Evolutionary conservation across 1,140 invertebrate species (phyloP).

Genomic region (Oncopodura yosiiana): DNA sequence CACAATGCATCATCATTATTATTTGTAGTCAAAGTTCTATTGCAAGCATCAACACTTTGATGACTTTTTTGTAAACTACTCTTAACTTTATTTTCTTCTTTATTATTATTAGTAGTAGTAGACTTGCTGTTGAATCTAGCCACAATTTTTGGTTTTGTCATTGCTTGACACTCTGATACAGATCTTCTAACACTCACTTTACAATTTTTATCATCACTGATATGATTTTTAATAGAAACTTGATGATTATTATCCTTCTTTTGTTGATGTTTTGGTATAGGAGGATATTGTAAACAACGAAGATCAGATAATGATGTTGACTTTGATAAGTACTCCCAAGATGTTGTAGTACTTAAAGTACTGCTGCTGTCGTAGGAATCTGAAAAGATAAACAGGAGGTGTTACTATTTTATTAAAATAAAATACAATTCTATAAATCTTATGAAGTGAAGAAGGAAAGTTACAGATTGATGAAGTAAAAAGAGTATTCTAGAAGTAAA

Average conservation of each 20-base stretch:
- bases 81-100: background rate
- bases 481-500: background rate
- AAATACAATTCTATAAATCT: conserved; percentile 20
- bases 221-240: no score
- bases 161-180: background rate
- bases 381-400: no score
- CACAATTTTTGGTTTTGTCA: background rate
- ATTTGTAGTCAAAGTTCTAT: background rate
- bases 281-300: no score
- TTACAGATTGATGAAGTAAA: background rate
- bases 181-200: background rate
- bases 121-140: no score
- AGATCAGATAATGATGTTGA: conserved; percentile 20
- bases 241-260: no score
- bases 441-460: background rate
- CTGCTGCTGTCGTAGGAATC: no score
- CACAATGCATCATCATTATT: conserved; percentile 13
- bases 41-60: background rate
- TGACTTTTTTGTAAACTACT: background rate
- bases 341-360: conserved; percentile 17
- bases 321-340: conserved; percentile 28
- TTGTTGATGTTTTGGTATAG: no score
- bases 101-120: background rate
- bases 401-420: no score
- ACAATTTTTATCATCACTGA: no score